Evolutionary conservation across 1,140 invertebrate species (phyloP).

Genomic region (Drosophila parabipectinata): DNA sequence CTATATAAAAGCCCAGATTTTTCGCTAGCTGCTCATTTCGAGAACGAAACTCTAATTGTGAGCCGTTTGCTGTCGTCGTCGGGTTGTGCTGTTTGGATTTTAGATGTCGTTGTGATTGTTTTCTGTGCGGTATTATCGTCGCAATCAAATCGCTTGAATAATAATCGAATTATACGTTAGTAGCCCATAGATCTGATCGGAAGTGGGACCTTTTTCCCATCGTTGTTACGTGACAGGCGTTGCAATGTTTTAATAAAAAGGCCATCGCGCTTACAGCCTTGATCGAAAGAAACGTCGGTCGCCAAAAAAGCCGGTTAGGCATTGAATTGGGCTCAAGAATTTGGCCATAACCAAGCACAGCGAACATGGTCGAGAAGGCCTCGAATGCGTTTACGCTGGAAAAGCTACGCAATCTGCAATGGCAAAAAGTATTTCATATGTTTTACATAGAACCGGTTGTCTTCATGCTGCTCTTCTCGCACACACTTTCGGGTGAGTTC

Average conservation of each 20-base stretch:
- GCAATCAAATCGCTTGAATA: conserved; percentile 37
- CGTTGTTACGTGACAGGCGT: conserved; percentile 38
- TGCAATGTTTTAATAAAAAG: conserved; percentile 23
- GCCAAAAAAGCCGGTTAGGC: background rate
- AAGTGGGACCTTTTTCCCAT: conserved; percentile 12
- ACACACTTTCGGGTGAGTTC: conserved; percentile 73
- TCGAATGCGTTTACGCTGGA: conserved; percentile 46
- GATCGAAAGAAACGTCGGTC: background rate
- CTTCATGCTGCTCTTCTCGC: conserved; percentile 75
- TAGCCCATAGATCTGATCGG: conserved; percentile 24
- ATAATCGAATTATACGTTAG: conserved; percentile 28
- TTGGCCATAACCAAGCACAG: conserved; percentile 11
- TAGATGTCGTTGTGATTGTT: conserved; percentile 18
- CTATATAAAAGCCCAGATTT: conserved; percentile 42
- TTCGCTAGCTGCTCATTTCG: conserved; percentile 40
- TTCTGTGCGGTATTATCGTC: conserved; percentile 21
- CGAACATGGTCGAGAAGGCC: conserved; percentile 72
- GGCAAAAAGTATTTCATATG: conserved; percentile 74
- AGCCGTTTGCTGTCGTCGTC: conserved; percentile 15
- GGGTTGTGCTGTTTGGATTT: conserved; percentile 15
- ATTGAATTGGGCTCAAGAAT: conserved; percentile 22
- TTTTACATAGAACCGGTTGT: conserved; percentile 81
- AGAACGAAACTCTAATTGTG: conserved; percentile 53
- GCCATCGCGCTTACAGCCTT: background rate
- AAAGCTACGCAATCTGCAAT: conserved; percentile 59